Percentiles rank a stretch among this genome's conserved stretches.
These are phyloP conservation scores for Haliclystus octoradiatus DNA, from an alignment of 30 jellyfish, hydroid and myxozoan species.

Conservation along the genomic window DNA sequence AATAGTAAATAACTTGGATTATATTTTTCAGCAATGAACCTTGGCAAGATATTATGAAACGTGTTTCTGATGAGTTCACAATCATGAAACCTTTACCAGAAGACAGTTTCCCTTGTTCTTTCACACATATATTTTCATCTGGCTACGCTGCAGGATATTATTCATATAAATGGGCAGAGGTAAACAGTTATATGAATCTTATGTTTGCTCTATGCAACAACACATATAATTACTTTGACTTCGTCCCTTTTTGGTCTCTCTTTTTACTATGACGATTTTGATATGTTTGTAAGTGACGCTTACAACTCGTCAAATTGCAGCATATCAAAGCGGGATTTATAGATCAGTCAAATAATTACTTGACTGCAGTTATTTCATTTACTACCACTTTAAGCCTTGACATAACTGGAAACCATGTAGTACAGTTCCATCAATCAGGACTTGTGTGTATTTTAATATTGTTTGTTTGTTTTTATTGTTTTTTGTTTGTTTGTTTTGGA, in stretches of 20 bases:
- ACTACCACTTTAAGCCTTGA: too few relatives aligned
- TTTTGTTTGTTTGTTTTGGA: not conserved
- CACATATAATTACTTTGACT: not conserved
- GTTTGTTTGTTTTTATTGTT: too few relatives aligned
- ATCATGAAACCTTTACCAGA: conserved; percentile 60
- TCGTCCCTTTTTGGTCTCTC: not conserved
- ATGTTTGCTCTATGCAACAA: too few relatives aligned
- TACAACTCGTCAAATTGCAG: too few relatives aligned
- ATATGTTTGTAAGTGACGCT: too few relatives aligned
- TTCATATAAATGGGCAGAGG: conserved; percentile 96
- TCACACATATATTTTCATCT: conserved; percentile 59
- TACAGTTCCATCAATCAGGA: too few relatives aligned
- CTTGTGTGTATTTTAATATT: too few relatives aligned
- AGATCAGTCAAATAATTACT: too few relatives aligned
- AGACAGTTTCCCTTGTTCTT: conserved; percentile 78
- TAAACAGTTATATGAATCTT: not conserved
- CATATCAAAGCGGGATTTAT: too few relatives aligned
- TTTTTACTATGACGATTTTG: too few relatives aligned
- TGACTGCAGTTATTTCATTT: not conserved
- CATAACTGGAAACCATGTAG: too few relatives aligned
- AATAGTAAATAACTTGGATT: conserved; percentile 7
- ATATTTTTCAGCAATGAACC: conserved; percentile 45
- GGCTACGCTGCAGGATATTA: conserved; percentile 96
- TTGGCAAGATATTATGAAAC: conserved; percentile 66
- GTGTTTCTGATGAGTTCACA: conserved; percentile 52